A percentile compares a stretch with the other conserved stretches of the same genome.
phyloP scores from a whole-genome alignment of 2,888 invertebrate genomes.

The Meiosimyza decipiens region DNA sequence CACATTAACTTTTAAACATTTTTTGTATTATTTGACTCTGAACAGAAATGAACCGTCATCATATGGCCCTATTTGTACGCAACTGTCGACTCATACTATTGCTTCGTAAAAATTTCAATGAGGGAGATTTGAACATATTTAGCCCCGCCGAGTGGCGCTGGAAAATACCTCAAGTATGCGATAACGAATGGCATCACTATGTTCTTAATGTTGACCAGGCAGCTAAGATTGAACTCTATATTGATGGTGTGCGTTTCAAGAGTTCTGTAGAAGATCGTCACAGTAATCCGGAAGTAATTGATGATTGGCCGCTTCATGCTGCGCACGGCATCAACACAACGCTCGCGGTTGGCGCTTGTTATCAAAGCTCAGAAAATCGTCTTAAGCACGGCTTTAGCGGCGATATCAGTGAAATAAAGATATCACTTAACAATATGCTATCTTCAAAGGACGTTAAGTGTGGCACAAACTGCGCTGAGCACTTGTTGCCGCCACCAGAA shows the following conservation, averaged over 20 bases:
- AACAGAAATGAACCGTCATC: slow-evolving; percentile 95
- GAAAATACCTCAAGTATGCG: slow-evolving; percentile 95
- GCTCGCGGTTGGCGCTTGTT: slow-evolving; percentile 95
- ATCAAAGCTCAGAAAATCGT: slow-evolving; percentile 93
- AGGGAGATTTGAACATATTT: slow-evolving; percentile 93
- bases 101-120: slow-evolving; percentile 89
- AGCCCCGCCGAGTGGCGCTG: slow-evolving; percentile 99
- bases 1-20: too few relatives aligned
- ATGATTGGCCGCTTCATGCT: slow-evolving; percentile 98
- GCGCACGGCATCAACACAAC: slow-evolving; percentile 95
- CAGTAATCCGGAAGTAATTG: slow-evolving; percentile 95
- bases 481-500: slow-evolving; percentile 72
- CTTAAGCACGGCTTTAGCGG: slow-evolving; percentile 79
- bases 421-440: slow-evolving; percentile 55
- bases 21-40: not conserved
- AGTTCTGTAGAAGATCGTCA: slow-evolving; percentile 67
- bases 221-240: slow-evolving; percentile 86
- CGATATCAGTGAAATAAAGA: slow-evolving; percentile 66
- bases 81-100: slow-evolving; percentile 96
- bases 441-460: slow-evolving; percentile 61
- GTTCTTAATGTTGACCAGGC: slow-evolving; percentile 89
- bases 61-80: slow-evolving; percentile 96
- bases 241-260: slow-evolving; percentile 79
- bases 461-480: slow-evolving; percentile 65
- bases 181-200: slow-evolving; percentile 99